Evolutionary conservation across 2,888 invertebrate species (phyloP), one percentile per base, ranked within the genome.

Genomic region (Hirudinaria manillensis): DNA sequence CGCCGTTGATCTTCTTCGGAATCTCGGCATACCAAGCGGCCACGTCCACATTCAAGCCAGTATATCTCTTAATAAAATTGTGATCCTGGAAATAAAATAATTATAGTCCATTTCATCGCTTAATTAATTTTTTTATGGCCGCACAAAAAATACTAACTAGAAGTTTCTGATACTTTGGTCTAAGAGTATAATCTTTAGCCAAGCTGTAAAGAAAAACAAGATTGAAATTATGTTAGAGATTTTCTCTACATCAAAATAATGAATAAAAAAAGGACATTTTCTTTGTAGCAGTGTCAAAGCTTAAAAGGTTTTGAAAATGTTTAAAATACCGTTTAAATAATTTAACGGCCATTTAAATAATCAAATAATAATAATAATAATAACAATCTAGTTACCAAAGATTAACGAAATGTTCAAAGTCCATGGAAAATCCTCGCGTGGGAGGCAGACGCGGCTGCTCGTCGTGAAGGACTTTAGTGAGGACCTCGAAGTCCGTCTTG

Each of bases 401-500:
- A 84, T 90, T 89, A 79, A 97, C 94, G 87, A 97, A 97, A 82
- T 90, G 90, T 83, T 92, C 90, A 87, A 97, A 95, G 83, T 95
- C 93, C 67, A 89, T 87, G 77, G 92, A 90, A 85, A 95, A 97
- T 76, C 90, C 89, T 81, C 89, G 88, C 79, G 91, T 90, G 55
- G 88, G 86, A 0, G 96, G 94, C 83, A 97, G 81, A 29, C 81
- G 76, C 0, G 87, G 87, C 4, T 87, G 85, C 6, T 85, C 84
- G 55, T 85, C 84, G 81, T 92, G 90, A 83, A 98, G 89, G 81
- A 96, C 94, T 88, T 91, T 91, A 74, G 93, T 91, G 80, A 96
- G 89, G 75, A 97, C 94, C 88, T 98, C 98, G 87, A 99, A 99
- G 87, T 98, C 98, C 82, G 93, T 95, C 87, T 92, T 92, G 86